These are phyloP conservation scores for Cheilosia scutellata DNA, from an alignment of 2,888 invertebrate genomes.

Conservation along the genomic window DNA sequence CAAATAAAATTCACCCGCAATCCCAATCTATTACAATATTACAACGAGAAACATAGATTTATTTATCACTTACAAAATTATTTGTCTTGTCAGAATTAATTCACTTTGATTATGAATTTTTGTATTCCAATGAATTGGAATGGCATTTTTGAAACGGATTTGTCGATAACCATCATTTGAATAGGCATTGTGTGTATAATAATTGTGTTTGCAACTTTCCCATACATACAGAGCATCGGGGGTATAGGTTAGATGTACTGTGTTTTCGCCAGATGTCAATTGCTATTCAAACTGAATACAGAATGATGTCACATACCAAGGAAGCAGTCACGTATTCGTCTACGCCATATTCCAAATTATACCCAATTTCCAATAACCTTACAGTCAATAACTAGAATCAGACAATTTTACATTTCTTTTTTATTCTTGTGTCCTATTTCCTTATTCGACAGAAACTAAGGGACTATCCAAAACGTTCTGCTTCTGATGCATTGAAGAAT, in stretches of 20 bases:
- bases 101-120: slow-evolving; percentile 14
- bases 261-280: slow-evolving; percentile 68
- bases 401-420: slow-evolving; percentile 66
- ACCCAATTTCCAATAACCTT: slow-evolving; percentile 75
- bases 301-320: slow-evolving; percentile 72
- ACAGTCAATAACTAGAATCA: slow-evolving; percentile 72
- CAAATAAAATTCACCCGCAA: no score
- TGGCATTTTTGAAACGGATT: slow-evolving; percentile 61
- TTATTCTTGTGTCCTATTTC: slow-evolving; percentile 4
- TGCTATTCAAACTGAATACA: slow-evolving; percentile 69
- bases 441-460: not conserved
- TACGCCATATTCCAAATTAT: slow-evolving; percentile 74
- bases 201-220: slow-evolving; percentile 53
- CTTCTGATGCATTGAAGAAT: slow-evolving; percentile 57
- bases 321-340: slow-evolving; percentile 71
- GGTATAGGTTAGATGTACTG: slow-evolving; percentile 24
- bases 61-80: not conserved
- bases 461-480: slow-evolving; percentile 43
- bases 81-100: slow-evolving; percentile 33
- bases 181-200: slow-evolving; percentile 56
- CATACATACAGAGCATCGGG: not conserved
- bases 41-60: no score
- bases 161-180: slow-evolving; percentile 62
- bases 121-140: slow-evolving; percentile 53
- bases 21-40: no score